Percentiles rank a stretch among this genome's conserved stretches.
Conservation (phyloP, 2,113 vertebrate genomes). For the Motacilla tschutschensis region DNA sequence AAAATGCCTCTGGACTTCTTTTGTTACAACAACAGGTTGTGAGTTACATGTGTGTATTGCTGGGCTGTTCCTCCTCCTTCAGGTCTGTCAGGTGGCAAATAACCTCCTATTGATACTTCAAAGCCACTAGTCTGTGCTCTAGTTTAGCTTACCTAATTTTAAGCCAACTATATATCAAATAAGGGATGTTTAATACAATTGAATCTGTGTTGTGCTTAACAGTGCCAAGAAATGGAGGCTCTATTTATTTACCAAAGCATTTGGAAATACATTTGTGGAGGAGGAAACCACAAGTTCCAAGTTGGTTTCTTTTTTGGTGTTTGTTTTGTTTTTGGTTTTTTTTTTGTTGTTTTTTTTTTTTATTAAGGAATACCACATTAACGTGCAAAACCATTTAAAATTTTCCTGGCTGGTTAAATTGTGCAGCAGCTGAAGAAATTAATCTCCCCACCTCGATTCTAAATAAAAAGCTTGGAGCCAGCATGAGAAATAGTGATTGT, state of each 20-base stretch:
- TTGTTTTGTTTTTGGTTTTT: neutral
- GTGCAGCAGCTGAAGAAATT: neutral
- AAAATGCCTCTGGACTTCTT: slow-evolving; percentile 79
- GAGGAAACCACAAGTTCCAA: neutral
- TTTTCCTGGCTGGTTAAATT: neutral
- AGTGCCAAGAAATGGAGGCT: neutral
- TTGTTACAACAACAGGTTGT: slow-evolving; percentile 44
- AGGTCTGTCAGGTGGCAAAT: neutral
- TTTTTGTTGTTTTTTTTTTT: neutral
- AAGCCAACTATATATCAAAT: neutral
- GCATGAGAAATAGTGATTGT: neutral
- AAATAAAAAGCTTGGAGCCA: slow-evolving; percentile 8
- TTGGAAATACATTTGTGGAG: neutral
- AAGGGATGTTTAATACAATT: neutral
- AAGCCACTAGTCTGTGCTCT: slow-evolving; percentile 53
- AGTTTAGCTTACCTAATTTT: slow-evolving; percentile 27
- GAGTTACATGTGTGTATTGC: neutral
- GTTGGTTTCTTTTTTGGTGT: neutral
- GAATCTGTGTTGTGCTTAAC: neutral
- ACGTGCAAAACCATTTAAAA: neutral
- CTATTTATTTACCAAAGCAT: neutral
- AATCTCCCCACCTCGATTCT: neutral
- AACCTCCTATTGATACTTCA: neutral
- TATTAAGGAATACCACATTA: neutral
- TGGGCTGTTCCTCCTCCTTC: neutral